These are phyloP conservation scores for Tipula helvola DNA, from an alignment of 2,888 invertebrate genomes.

Conservation along the genomic window DNA sequence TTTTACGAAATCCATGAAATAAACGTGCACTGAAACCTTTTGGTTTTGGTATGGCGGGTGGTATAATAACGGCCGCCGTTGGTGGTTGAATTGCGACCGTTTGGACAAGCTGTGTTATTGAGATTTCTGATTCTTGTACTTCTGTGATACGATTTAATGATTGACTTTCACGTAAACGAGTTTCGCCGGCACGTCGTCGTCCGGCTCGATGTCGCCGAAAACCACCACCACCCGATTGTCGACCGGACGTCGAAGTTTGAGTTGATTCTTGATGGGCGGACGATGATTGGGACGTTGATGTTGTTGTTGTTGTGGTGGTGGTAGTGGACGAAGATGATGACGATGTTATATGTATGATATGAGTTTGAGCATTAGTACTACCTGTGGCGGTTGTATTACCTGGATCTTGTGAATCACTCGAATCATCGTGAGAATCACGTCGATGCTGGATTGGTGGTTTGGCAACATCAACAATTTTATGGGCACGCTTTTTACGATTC, in stretches of 20 bases:
- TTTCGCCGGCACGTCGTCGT: conserved; percentile 46
- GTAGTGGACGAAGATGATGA: conserved; percentile 7
- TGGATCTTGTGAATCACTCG: conserved; percentile 72
- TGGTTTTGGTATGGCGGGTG: conserved; percentile 15
- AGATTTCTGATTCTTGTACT: conserved; percentile 56
- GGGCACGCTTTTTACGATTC: conserved; percentile 65
- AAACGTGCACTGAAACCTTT: conserved; percentile 20
- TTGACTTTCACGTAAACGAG: conserved; percentile 64
- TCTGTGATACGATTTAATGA: conserved; percentile 76
- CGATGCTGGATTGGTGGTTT: conserved; percentile 48
- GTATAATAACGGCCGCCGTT: not conserved
- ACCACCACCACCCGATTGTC: conserved; percentile 17
- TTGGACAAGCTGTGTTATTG: conserved; percentile 16
- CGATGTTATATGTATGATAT: conserved; percentile 14
- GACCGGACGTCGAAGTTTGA: conserved; percentile 11
- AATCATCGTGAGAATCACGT: conserved; percentile 73
- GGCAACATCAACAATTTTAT: conserved; percentile 50
- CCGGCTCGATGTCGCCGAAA: conserved; percentile 41
- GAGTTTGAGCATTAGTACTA: conserved; percentile 12
- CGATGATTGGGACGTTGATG: conserved; percentile 12
- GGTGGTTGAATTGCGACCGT: conserved; percentile 24
- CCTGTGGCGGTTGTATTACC: conserved; percentile 37
- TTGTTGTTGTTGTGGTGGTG: conserved; percentile 8
- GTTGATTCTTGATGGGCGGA: conserved; percentile 13
- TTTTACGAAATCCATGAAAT: conserved; percentile 18